Base-by-base conservation (phyloP, 2,888 invertebrate genomes). In the Zygogramma bicolorata region DNA sequence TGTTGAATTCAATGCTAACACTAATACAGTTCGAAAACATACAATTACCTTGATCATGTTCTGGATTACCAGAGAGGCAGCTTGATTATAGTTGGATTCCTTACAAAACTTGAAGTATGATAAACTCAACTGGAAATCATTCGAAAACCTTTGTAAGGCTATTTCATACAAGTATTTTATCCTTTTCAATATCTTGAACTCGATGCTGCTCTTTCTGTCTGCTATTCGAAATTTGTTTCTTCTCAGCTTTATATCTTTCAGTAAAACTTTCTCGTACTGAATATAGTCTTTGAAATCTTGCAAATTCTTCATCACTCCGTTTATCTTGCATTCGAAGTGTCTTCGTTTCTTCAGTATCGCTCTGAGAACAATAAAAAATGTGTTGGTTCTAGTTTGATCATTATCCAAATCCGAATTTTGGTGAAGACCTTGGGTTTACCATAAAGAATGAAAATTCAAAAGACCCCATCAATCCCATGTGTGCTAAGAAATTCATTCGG, bases 21-120 rank as follows among this genome's bases (percentile, higher is more conserved):
- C n/a, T n/a, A n/a, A n/a, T n/a, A n/a, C n/a, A n/a, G n/a, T n/a
- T n/a, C n/a, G n/a, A n/a, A n/a, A n/a, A n/a, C 81, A 73, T 84
- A 81, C 22, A 82, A 82, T 77, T 85, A 92, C 92, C 88, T 90
- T 90, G 58, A 92, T 83, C 90, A 92, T 91, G 83, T 90, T 90
- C 73, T 90, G 90, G 74, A 92, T 89, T 65, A 90, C 89, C 15
- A 88, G 88, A 7, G 90, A 88, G 18, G 91, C 89, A 59, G 90
- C 89, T 65, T 88, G 84, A 25, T 88, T 85, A 78, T 89, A 90
- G 6, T 90, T 89, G 27, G 92, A 91, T 84, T 91, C 90, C 80
- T 91, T 92, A 81, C 93, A 93, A 84, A 95, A 96, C 81, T 93
- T 93, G 65, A 96, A 92, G 81, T 93, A 94, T 53, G 93, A 92